Evolutionary conservation across 2,113 vertebrate species (phyloP), one percentile per base, ranked within the genome.

Genomic region (Maccullochella peelii): DNA sequence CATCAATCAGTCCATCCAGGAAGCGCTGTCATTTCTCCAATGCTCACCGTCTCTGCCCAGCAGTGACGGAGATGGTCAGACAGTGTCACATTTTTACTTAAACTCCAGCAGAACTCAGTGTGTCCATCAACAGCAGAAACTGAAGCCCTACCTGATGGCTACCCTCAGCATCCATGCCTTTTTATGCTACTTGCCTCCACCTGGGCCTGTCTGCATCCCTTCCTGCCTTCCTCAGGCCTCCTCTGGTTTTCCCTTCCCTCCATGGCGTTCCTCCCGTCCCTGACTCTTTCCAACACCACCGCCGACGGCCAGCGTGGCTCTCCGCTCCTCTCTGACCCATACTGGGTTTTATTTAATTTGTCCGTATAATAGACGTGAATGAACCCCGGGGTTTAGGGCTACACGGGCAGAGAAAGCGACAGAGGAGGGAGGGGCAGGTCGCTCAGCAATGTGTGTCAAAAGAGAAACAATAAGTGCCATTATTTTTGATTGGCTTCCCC

Each of bases 301-400:
- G 68, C 54, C 14, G 20, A 23, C 5, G 75, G 80, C 69, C 83
- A 21, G 72, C 10, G 61, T 30, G 76, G 74, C 86, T 91, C 89
- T 91, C 84, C 0, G 63, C 91, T 84, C 81, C 81, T 87, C 94
- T 96, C 93, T 93, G 93, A 96, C 96, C 96, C 93, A 95, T 96
- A 95, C 96, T 94, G 96, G 95, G 97, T 96, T 98, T 99, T 98
- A 99, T 99, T 99, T 99, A 98, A 99, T 99, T 99, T 98, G 97
- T 96, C 96, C 95, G 95, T 95, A 97, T 97, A 97, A 98, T 97
- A 93, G 97, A 96, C 96, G 94, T 96, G 97, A 98, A 97, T 97
- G 97, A 97, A 96, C 96, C 96, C 95, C 94, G 93, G 96, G 96
- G 96, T 91, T 91, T 91, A 70, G 80, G 84, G 69, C 84, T 52